Percentiles rank a stretch among this genome's conserved stretches.
Conservation (phyloP, 2,113 vertebrate genomes). For the Egretta garzetta region DNA sequence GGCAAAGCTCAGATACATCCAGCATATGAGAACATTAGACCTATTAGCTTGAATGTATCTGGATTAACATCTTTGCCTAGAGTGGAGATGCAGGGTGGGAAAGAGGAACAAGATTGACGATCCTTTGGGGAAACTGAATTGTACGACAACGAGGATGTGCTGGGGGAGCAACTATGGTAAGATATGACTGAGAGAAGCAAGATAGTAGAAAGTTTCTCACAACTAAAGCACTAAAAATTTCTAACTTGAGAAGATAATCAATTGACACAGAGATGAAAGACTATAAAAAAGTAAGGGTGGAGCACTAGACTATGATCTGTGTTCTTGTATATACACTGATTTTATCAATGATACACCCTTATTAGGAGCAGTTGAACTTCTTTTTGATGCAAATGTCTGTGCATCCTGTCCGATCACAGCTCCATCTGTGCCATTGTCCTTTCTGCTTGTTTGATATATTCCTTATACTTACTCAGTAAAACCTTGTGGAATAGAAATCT, state of each 20-base stretch:
- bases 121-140: neutral
- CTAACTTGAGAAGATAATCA: no score
- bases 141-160: neutral
- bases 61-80: fast-evolving
- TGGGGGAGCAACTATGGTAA: neutral
- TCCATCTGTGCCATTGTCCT: neutral
- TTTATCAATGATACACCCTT: neutral
- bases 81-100: neutral
- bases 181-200: neutral
- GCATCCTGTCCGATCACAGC: neutral
- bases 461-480: neutral
- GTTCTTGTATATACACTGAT: neutral
- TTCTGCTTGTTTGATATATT: neutral
- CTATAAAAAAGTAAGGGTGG: neutral
- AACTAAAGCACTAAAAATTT: neutral
- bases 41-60: neutral
- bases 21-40: neutral
- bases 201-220: neutral
- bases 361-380: neutral
- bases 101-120: neutral
- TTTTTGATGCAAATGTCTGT: neutral
- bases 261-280: neutral
- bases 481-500: neutral
- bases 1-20: neutral
- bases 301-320: neutral